Base-by-base conservation (phyloP, 2,113 vertebrate species). In the Spea bombifrons region DNA sequence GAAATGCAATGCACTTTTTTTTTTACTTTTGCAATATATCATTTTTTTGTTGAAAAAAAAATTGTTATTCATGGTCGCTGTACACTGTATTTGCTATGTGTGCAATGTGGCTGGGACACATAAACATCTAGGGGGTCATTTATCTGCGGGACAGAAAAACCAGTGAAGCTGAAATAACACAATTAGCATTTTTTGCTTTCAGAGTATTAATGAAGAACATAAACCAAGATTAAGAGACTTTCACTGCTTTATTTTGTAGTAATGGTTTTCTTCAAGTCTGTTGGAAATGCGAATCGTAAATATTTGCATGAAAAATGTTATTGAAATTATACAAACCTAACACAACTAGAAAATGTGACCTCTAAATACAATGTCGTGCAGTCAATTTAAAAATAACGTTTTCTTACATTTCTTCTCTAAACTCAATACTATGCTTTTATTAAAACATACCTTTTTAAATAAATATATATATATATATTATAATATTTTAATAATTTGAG, bases 361-460 rank as follows among this genome's bases (percentile, higher is more conserved):
- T 64, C 9, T 13, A 64, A 3, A 64, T 30, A 64, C 84, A 45
- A 71, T 72, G 57, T 2, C 7, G 83, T 67, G 3, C 2, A 79
- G 79, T 57, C 30, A 30, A 30, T 30, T 30, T 30, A 30, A 30
- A 30, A 30, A 30, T 30, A 30, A 30, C 1, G 30, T 30, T 30
- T 30, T 30, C 30, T 30, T 30, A 30, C 30, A 30, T 30, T 30
- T 30, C 2, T 30, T 30, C 30, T 30, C 30, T 30, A 30, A 30
- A 30, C 30, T 30, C 30, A 30, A 1, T 30, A 30, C 30, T 30
- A 30, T 30, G 2, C 30, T 30, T 30, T 30, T 30, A 30, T 30
- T 30, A 30, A 30, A 30, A 30, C 30, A 30, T 30, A 30, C 30
- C 2, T 30, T 30, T 30, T 30, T 30, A 30, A 30, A 30, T 30